These are phyloP conservation scores for Perodicticus potto DNA, from an alignment of 2,797 vertebrate species.

Conservation along the genomic window DNA sequence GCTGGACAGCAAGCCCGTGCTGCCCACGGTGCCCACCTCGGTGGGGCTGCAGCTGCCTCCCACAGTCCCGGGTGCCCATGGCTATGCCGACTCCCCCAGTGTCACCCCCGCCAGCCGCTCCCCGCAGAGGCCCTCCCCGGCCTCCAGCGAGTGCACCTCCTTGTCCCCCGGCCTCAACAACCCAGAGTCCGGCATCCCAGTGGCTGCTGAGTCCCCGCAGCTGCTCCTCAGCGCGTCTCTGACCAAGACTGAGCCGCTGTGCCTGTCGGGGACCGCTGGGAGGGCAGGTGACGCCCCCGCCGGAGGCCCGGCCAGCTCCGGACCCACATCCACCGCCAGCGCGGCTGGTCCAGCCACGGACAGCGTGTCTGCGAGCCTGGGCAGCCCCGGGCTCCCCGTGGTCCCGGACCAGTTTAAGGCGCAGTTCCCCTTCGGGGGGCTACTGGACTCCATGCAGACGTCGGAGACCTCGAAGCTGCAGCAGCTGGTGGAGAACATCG, in stretches of 20 bases:
- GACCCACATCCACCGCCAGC: conserved; percentile 85
- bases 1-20: conserved; percentile 98
- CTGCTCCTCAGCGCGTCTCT: conserved; percentile 86
- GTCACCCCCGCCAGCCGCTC: conserved; percentile 96
- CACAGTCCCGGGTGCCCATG: conserved; percentile 92
- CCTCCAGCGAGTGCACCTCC: conserved; percentile 97
- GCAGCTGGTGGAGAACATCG: conserved; percentile 99
- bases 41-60: conserved; percentile 96
- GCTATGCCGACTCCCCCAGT: conserved; percentile 94
- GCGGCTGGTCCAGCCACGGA: conserved; percentile 85
- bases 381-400: conserved; percentile 94
- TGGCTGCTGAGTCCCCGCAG: conserved; percentile 93
- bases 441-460: conserved; percentile 99
- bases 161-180: conserved; percentile 95
- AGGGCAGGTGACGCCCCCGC: conserved; percentile 91
- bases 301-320: conserved; percentile 89
- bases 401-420: conserved; percentile 97
- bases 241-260: conserved; percentile 93
- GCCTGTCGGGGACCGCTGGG: conserved; percentile 90
- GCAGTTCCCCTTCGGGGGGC: conserved; percentile 98
- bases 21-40: conserved; percentile 94
- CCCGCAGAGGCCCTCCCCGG: conserved; percentile 96
- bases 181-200: conserved; percentile 90
- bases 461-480: conserved; percentile 99
- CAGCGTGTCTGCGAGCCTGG: conserved; percentile 88